Base-by-base conservation (phyloP, 2,888 invertebrate genomes). In the Cremastobaeus sp. region DNA sequence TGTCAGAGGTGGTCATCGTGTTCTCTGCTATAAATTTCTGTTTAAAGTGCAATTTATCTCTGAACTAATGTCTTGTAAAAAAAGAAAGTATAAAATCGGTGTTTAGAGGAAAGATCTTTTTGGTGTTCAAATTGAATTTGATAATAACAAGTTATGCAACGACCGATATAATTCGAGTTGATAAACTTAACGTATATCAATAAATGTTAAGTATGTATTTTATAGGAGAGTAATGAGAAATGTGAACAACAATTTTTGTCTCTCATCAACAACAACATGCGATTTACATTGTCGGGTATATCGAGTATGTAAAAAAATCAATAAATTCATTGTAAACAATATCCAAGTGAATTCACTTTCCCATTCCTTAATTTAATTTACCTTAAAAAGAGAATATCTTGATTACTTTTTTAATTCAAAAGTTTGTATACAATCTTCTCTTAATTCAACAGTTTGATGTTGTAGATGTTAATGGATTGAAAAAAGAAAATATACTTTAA, bases 1-100 rank as follows among this genome's bases (percentile, higher is more conserved):
- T 70, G 62, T 70, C 70, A 70, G 70, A 37, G 62, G 62, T 47
- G 48, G 48, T 48, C 59, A 32, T 55, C 60, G 48, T 70, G 69
- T 69, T n/a, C n/a, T 60, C 60, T 69, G 52, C 45, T 62, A 57
- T 48, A 14, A 59, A 50, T 43, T 41, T 59, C 59, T 41, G 25
- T 52, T 50, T 43, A 12, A 57, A 32, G 21, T 57, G 30, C 28
- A 28, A 15, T 50, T 41, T 15, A 12, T n/a, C n/a, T 18, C 37
- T 54, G 52, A 34, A 45, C 30, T 43, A 8, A 25, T 39, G 12
- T 41, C 52, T 55, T 37, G 35, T 41, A 66, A 39, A 54, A 11
- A 28, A 45, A 17, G 28, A 28, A 25, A 37, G 14, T 15, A 3
- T 21, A 37, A 55, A 47, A 55, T 39, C 15, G 15, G 30, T 57